Evolutionary conservation across 2,888 invertebrate genomes (phyloP).

Genomic region (Tupiocoris notatus): DNA sequence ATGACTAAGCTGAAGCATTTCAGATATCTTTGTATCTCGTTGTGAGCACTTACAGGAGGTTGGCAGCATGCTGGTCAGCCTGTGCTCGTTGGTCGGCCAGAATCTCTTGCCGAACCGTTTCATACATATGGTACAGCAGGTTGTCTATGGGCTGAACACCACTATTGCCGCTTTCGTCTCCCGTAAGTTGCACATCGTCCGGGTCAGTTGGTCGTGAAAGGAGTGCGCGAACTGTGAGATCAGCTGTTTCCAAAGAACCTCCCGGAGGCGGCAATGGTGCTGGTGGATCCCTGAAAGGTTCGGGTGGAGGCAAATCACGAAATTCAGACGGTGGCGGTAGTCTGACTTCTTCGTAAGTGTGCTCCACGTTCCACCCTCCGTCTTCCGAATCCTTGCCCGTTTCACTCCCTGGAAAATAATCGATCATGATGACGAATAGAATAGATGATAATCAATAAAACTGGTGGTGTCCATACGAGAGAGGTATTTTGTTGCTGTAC

Average conservation of each 20-base stretch:
- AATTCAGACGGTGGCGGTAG: conserved; percentile 82
- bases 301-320: conserved; percentile 76
- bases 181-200: background rate
- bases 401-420: conserved; percentile 25
- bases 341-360: conserved; percentile 59
- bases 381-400: conserved; percentile 39
- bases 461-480: too few species aligned
- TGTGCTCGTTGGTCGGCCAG: conserved; percentile 29
- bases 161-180: conserved; percentile 26
- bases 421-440: too few species aligned
- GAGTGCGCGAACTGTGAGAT: background rate
- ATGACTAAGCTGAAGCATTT: background rate
- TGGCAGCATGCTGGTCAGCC: conserved; percentile 29
- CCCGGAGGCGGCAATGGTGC: conserved; percentile 51
- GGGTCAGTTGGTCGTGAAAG: background rate
- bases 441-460: too few species aligned
- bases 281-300: conserved; percentile 57
- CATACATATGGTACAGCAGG: conserved; percentile 77
- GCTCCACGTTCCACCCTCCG: conserved; percentile 45
- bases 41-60: conserved; percentile 13
- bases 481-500: too few species aligned
- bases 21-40: background rate
- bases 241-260: conserved; percentile 4
- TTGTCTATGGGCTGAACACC: conserved; percentile 61
- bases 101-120: conserved; percentile 58